A percentile compares a stretch with the other conserved stretches of the same genome.
phyloP scores from a whole-genome alignment of 2,113 vertebrate species.

The Xiphophorus maculatus region DNA sequence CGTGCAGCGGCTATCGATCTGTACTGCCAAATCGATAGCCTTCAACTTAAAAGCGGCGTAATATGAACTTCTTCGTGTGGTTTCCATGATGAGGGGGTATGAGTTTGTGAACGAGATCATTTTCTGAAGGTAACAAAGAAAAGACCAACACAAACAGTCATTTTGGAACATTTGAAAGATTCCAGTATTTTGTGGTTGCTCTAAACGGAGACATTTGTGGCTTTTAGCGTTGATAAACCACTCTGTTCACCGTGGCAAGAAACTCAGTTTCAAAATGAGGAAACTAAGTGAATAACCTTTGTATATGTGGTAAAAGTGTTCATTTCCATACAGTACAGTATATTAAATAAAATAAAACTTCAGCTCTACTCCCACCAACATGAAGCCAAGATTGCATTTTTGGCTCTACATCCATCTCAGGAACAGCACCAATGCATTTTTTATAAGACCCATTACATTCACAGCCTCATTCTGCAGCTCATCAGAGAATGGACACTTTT shows the following conservation, averaged over 20 bases:
- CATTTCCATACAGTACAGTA: background rate
- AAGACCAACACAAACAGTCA: background rate
- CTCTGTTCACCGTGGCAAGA: background rate
- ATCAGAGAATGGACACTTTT: background rate
- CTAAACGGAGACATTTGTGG: background rate
- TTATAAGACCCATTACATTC: background rate
- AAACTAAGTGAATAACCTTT: background rate
- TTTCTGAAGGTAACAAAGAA: background rate
- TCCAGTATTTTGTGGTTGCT: background rate
- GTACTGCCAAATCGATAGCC: too few relatives aligned
- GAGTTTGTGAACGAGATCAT: too few relatives aligned
- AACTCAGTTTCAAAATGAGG: background rate
- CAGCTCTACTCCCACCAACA: background rate
- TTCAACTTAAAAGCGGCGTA: too few relatives aligned
- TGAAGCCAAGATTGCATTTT: background rate
- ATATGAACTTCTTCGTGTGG: too few relatives aligned
- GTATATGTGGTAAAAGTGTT: background rate
- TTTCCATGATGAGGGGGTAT: too few relatives aligned
- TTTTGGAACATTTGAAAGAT: background rate
- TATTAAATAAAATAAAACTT: background rate
- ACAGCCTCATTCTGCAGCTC: background rate
- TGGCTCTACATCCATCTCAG: background rate
- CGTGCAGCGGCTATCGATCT: too few relatives aligned
- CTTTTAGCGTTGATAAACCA: background rate
- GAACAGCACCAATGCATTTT: background rate